Evolutionary conservation across 2,888 invertebrate species (phyloP).

Genomic region (Tenthredo distinguenda): DNA sequence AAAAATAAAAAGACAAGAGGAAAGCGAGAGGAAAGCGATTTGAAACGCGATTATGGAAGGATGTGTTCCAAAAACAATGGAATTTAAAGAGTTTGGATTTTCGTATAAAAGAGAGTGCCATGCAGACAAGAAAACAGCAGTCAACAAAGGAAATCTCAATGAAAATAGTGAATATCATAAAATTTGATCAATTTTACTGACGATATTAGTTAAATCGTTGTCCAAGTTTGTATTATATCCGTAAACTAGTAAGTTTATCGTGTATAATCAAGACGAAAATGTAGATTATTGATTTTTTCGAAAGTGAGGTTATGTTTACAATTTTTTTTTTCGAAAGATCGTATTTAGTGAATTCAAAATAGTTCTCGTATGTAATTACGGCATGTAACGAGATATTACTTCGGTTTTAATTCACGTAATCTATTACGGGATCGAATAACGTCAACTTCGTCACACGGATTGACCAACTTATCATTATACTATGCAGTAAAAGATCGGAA

Average conservation of each 20-base stretch:
- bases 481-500: background rate
- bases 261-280: conserved; percentile 56
- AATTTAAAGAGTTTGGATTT: background rate
- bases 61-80: conserved; percentile 14
- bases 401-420: background rate
- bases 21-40: no score
- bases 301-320: conserved; percentile 74
- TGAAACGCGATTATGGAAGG: background rate
- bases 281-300: conserved; percentile 72
- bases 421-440: background rate
- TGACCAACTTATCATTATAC: background rate
- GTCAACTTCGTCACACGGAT: background rate
- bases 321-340: conserved; percentile 19
- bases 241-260: background rate
- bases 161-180: background rate
- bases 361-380: background rate
- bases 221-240: background rate
- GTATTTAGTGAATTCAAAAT: background rate
- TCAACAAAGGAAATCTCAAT: conserved; percentile 30
- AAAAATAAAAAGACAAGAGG: background rate
- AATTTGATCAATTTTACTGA: background rate
- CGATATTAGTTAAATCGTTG: conserved; percentile 1
- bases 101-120: background rate
- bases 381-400: background rate
- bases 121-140: background rate